phyloP scores from a whole-genome alignment of 1,140 invertebrate genomes.

The Limonius californicus region DNA sequence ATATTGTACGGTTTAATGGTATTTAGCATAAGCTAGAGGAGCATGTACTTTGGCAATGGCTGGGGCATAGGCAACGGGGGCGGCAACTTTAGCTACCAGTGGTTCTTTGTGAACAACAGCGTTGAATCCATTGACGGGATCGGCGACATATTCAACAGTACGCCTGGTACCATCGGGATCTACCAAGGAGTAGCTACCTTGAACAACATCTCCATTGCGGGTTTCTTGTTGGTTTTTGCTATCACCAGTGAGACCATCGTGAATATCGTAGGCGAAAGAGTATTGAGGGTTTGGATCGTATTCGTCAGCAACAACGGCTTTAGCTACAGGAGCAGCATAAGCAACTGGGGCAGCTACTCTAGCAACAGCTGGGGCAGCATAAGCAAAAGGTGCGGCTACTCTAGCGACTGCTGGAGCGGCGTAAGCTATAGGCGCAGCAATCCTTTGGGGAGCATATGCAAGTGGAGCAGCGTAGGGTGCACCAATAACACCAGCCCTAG shows the following conservation, averaged over 20 bases:
- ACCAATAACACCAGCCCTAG: conserved; percentile 41
- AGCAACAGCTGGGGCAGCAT: conserved; percentile 35
- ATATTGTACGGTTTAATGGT: conserved; percentile 26
- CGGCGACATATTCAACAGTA: conserved; percentile 41
- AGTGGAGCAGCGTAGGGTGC: neutral
- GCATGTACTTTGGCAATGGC: conserved; percentile 43
- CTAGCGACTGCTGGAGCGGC: conserved; percentile 6
- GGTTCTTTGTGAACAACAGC: conserved; percentile 21
- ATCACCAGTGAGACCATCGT: conserved; percentile 55
- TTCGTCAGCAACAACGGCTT: conserved; percentile 42
- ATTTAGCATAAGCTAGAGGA: conserved; percentile 26
- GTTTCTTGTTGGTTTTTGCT: conserved; percentile 54
- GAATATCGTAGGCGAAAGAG: conserved; percentile 51
- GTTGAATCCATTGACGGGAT: conserved; percentile 42
- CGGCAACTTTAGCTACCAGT: conserved; percentile 15
- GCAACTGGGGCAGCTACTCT: conserved; percentile 47
- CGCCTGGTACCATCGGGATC: conserved; percentile 52
- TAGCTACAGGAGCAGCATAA: conserved; percentile 48
- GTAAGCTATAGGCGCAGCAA: conserved; percentile 16
- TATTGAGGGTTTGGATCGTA: conserved; percentile 52
- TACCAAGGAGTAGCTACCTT: conserved; percentile 50
- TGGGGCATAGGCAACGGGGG: conserved; percentile 17
- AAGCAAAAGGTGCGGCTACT: conserved; percentile 23
- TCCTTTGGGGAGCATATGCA: conserved; percentile 18
- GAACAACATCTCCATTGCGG: conserved; percentile 57